Conservation (phyloP, 2,113 vertebrate species). For the Helogale parvula region DNA sequence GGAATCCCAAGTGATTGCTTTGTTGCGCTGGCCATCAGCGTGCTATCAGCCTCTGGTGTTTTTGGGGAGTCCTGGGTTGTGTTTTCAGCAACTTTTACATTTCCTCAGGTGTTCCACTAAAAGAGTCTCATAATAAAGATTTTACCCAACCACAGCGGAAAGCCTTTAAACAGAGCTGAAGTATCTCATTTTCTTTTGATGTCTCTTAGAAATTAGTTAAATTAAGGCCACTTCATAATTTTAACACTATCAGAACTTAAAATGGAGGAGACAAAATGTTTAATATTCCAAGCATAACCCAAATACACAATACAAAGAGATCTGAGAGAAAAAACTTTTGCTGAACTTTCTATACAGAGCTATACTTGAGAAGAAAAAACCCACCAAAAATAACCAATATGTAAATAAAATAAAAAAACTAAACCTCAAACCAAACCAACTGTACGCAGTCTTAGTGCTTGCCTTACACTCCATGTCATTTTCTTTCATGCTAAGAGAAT, state of each 20-base stretch:
- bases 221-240: slow-evolving; percentile 56
- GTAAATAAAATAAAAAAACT: slow-evolving; percentile 10
- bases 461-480: slow-evolving; percentile 27
- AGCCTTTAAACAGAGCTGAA: not conserved
- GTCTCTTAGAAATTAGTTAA: slow-evolving; percentile 48
- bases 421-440: not conserved
- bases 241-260: slow-evolving; percentile 50
- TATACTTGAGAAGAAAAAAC: slow-evolving; percentile 34
- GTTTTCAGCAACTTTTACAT: not conserved
- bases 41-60: not conserved
- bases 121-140: slow-evolving; percentile 5
- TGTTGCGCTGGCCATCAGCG: not conserved
- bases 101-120: slow-evolving; percentile 14
- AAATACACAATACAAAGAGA: not conserved
- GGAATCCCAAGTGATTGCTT: not conserved
- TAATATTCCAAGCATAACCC: slow-evolving; percentile 33
- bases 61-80: not conserved
- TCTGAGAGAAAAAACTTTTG: slow-evolving; percentile 33
- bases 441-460: slow-evolving; percentile 41
- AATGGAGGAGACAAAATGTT: slow-evolving; percentile 55
- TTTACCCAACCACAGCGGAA: not conserved
- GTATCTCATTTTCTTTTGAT: slow-evolving; percentile 47
- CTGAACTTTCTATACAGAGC: not conserved
- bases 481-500: slow-evolving; percentile 60
- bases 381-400: slow-evolving; percentile 37